Percentiles rank a stretch among this genome's conserved stretches.
Conservation (phyloP, 1,140 invertebrate species). For the Megalopta genalis region DNA sequence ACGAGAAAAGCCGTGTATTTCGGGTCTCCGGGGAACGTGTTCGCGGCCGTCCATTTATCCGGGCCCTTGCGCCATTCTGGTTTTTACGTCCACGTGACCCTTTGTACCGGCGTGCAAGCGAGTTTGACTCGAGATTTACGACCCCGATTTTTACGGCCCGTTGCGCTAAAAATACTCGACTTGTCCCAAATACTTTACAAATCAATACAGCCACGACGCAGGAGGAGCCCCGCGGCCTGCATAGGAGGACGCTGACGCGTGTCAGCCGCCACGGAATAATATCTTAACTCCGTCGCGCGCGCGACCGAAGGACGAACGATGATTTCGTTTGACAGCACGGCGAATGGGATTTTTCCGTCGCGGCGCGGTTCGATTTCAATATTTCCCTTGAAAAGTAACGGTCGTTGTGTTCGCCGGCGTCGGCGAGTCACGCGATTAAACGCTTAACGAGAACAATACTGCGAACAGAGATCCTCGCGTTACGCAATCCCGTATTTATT, state of each 20-base stretch:
- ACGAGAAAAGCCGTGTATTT: background rate
- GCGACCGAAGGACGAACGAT: no score
- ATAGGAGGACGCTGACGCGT: background rate
- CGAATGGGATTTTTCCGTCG: background rate
- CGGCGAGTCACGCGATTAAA: background rate
- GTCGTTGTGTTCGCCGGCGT: background rate
- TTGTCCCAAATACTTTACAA: constrained; percentile 5
- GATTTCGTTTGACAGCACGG: background rate
- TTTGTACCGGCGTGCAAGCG: constrained; percentile 48
- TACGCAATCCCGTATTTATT: constrained; percentile 33
- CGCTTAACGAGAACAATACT: constrained; percentile 36
- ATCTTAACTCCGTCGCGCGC: background rate
- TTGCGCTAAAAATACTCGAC: constrained; percentile 16
- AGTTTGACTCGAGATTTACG: constrained; percentile 55
- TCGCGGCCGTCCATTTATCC: constrained; percentile 38
- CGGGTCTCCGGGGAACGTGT: constrained; percentile 21
- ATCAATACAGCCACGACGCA: background rate
- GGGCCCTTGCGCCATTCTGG: constrained; percentile 18
- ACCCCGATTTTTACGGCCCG: constrained; percentile 40
- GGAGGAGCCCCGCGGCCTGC: no score
- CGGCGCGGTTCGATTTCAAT: background rate
- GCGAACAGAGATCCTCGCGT: constrained; percentile 38
- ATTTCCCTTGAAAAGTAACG: background rate
- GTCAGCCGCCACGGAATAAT: background rate
- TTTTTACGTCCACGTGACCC: constrained; percentile 43